phyloP scores from a whole-genome alignment of 1,140 invertebrate genomes.

The Teleogryllus occipitalis region DNA sequence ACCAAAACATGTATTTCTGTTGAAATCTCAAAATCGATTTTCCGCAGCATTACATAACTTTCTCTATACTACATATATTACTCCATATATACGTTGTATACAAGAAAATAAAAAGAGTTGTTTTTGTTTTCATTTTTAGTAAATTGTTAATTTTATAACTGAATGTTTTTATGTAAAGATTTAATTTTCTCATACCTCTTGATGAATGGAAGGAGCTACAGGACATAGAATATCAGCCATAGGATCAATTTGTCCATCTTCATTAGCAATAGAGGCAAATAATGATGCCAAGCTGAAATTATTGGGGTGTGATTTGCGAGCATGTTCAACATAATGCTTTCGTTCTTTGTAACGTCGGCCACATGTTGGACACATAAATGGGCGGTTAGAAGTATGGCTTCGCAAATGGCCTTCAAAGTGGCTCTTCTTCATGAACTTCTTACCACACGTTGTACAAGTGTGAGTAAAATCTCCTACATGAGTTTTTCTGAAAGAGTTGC shows the following conservation, averaged over 20 bases:
- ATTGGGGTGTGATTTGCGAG: conserved; percentile 17
- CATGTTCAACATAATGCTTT: conserved; percentile 16
- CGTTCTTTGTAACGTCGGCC: conserved; percentile 20
- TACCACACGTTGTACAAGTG: conserved; percentile 18
- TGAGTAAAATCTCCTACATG: conserved; percentile 17
- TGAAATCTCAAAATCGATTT: too few relatives aligned
- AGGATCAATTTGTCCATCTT: conserved; percentile 17
- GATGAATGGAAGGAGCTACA: not conserved
- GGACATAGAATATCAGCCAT: conserved; percentile 7
- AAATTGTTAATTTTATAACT: not conserved
- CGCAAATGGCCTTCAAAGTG: conserved; percentile 21
- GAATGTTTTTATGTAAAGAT: not conserved
- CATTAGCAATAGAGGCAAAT: conserved; percentile 20
- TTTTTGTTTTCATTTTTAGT: too few relatives aligned
- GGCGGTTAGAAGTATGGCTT: conserved; percentile 15
- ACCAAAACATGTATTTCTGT: too few relatives aligned
- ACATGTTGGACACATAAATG: conserved; percentile 20
- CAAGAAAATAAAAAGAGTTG: too few relatives aligned
- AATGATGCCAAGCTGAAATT: conserved; percentile 18
- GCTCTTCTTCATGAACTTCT: conserved; percentile 19
- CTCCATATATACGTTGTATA: too few relatives aligned
- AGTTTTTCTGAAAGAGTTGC: conserved; percentile 8
- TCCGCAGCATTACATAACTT: too few relatives aligned
- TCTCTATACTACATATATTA: too few relatives aligned
- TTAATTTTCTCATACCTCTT: not conserved